Evolutionary conservation across 2,797 vertebrate species (phyloP).

Genomic region (Sparidentex hasta): DNA sequence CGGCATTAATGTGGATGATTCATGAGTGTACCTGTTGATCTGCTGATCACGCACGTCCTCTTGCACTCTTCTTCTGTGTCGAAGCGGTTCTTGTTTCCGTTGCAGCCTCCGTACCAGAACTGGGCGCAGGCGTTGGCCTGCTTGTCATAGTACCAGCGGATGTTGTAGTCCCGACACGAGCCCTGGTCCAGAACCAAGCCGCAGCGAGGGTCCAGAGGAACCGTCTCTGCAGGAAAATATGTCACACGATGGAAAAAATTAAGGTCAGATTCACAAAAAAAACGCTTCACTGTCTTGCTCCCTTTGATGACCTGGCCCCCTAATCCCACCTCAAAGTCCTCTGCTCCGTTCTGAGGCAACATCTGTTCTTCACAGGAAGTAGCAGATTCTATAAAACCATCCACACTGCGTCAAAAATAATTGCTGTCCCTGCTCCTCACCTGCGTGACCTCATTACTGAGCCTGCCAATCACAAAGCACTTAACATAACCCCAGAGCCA

Average conservation of each 20-base stretch:
- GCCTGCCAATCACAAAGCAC: constrained; percentile 47
- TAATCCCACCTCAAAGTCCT: constrained; percentile 18
- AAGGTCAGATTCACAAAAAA: background rate
- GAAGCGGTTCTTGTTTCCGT: constrained; percentile 90
- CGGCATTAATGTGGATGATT: constrained; percentile 6
- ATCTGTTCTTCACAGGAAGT: constrained; percentile 34
- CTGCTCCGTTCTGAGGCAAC: constrained; percentile 5
- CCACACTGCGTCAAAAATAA: constrained; percentile 60
- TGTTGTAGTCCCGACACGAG: constrained; percentile 87
- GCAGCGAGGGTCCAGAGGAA: constrained; percentile 79
- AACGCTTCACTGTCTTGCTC: background rate
- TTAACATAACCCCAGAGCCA: constrained; percentile 34
- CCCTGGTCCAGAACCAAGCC: constrained; percentile 87
- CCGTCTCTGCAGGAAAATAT: constrained; percentile 71
- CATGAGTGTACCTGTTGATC: constrained; percentile 69
- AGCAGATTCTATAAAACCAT: constrained; percentile 41
- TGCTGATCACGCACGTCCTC: constrained; percentile 84
- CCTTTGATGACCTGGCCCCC: background rate
- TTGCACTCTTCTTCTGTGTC: constrained; percentile 90
- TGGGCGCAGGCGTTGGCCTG: constrained; percentile 91
- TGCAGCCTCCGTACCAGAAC: constrained; percentile 92
- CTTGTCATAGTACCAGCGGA: constrained; percentile 91
- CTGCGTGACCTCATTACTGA: constrained; percentile 49
- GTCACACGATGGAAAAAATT: background rate
- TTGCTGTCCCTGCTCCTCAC: constrained; percentile 59